Percentiles rank a stretch among this genome's conserved stretches.
Evolutionary conservation across 2,113 vertebrate genomes (phyloP).

Genomic region (Pachycephala philippinensis): DNA sequence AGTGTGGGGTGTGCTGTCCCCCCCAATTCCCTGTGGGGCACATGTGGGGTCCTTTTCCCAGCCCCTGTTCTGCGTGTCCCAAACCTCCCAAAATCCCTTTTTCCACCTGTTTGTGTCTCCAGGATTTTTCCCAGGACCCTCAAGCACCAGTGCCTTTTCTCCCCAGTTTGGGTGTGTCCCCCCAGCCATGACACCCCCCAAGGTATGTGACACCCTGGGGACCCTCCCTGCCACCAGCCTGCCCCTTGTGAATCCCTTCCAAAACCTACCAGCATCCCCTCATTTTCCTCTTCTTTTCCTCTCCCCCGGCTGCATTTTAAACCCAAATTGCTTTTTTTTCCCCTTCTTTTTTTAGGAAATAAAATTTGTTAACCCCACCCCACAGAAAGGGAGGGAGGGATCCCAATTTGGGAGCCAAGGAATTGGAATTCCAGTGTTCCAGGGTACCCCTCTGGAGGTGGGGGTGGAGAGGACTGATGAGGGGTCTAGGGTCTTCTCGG

Average conservation of each 20-base stretch:
- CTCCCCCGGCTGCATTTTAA: background rate
- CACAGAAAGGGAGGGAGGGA: background rate
- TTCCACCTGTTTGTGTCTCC: background rate
- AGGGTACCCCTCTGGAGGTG: background rate
- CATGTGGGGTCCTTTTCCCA: background rate
- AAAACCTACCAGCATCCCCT: background rate
- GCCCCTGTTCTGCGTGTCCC: background rate
- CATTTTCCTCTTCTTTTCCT: background rate
- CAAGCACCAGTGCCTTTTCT: background rate
- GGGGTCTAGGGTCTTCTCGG: background rate
- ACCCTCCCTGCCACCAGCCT: background rate
- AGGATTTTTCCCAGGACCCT: background rate
- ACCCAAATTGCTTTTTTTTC: fast-evolving
- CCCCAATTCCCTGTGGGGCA: background rate
- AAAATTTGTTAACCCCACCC: background rate
- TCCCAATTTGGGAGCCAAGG: background rate
- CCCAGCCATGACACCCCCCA: background rate
- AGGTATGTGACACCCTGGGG: background rate
- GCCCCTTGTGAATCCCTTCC: fast-evolving
- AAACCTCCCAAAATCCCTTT: fast-evolving
- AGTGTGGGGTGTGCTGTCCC: background rate
- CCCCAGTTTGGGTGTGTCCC: background rate
- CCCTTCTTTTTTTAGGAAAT: background rate
- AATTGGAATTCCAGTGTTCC: background rate
- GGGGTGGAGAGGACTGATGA: background rate